Evolutionary conservation across 2,888 invertebrate genomes (phyloP).

Genomic region (Crematogaster levior): DNA sequence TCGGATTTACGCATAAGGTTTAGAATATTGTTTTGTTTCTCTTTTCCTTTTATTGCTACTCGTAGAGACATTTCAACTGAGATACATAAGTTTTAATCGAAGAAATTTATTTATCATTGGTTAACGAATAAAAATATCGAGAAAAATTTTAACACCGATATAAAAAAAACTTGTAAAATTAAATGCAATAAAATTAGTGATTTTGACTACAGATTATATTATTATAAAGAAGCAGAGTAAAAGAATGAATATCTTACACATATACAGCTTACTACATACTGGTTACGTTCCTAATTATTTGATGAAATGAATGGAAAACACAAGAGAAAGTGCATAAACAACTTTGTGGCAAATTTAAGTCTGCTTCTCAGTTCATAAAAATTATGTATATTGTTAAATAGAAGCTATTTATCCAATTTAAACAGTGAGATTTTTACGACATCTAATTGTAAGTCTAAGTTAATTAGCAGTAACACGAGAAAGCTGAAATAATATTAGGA

Average conservation of each 20-base stretch:
- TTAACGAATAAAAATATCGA: neutral
- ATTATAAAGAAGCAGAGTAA: neutral
- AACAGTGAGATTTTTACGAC: neutral
- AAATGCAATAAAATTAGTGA: constrained; percentile 1
- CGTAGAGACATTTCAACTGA: neutral
- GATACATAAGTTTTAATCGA: neutral
- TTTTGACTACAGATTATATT: neutral
- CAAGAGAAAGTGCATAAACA: neutral
- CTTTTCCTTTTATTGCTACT: neutral
- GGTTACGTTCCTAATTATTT: neutral
- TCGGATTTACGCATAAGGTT: constrained; percentile 28
- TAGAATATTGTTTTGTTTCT: neutral
- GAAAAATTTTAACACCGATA: neutral
- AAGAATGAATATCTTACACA: neutral
- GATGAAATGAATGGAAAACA: neutral
- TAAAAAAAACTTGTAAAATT: neutral
- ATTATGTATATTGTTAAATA: neutral
- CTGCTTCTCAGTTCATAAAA: neutral
- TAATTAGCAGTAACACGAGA: neutral
- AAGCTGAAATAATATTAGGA: neutral
- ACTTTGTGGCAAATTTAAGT: neutral
- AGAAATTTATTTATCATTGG: neutral
- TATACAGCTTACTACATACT: neutral
- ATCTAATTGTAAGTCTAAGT: neutral
- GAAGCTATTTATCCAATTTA: neutral